These are phyloP conservation scores for Cataglyphis cursor DNA, from an alignment of 2,888 invertebrate genomes.

Conservation along the genomic window DNA sequence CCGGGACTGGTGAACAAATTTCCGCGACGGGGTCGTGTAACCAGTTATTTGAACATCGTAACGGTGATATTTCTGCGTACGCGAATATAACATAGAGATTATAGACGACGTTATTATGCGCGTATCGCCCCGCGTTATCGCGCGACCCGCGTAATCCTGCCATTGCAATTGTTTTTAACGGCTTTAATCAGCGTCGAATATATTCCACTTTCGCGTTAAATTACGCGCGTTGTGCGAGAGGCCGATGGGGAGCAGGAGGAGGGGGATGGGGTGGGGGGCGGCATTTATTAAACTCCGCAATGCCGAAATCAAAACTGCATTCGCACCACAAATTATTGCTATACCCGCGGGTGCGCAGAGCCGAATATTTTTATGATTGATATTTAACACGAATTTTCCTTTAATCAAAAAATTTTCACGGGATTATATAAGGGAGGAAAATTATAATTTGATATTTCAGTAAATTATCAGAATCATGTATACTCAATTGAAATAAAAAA, in stretches of 20 bases:
- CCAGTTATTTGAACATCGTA: slow-evolving; percentile 47
- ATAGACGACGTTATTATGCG: slow-evolving; percentile 49
- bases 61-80: slow-evolving; percentile 52
- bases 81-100: slow-evolving; percentile 57
- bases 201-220: slow-evolving; percentile 42
- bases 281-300: slow-evolving; percentile 33
- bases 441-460: background rate
- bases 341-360: background rate
- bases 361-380: slow-evolving; percentile 3
- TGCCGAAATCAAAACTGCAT: slow-evolving; percentile 47
- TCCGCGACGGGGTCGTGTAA: slow-evolving; percentile 39
- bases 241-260: too few relatives aligned
- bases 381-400: background rate
- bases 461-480: background rate
- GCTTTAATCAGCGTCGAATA: slow-evolving; percentile 55
- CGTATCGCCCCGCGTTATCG: slow-evolving; percentile 41
- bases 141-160: slow-evolving; percentile 36
- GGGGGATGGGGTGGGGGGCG: background rate
- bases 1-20: slow-evolving; percentile 37
- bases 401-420: background rate
- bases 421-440: background rate
- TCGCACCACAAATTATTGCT: slow-evolving; percentile 19
- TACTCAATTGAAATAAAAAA: background rate
- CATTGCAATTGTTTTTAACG: slow-evolving; percentile 55
- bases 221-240: slow-evolving; percentile 30